phyloP scores from a whole-genome alignment of 35 echinoderm and acorn worm genomes.

The Apostichopus parvimensis region DNA sequence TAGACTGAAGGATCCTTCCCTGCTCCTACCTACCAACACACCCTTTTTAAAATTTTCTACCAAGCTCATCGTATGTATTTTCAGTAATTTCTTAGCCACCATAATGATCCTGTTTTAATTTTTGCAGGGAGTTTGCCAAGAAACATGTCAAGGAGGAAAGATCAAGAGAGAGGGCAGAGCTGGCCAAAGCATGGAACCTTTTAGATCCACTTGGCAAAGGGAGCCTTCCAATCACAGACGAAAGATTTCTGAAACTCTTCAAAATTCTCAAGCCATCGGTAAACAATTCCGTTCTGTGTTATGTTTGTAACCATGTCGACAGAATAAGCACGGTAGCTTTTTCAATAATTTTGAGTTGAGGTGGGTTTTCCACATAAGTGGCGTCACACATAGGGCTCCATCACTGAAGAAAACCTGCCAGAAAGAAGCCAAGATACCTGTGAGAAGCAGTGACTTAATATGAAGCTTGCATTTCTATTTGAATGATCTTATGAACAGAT shows the following conservation, averaged over 20 bases:
- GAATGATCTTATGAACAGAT: too few species aligned
- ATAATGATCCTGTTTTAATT: background rate
- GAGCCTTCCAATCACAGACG: conserved; percentile 77
- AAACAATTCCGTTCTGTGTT: background rate
- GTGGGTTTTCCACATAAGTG: background rate
- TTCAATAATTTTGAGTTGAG: background rate
- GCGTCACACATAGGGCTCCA: too few species aligned
- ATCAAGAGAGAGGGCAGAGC: conserved; percentile 91
- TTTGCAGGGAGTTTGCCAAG: conserved; percentile 95
- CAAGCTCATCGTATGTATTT: too few species aligned
- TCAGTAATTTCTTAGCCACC: background rate
- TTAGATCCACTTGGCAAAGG: conserved; percentile 92
- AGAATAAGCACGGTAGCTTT: too few species aligned
- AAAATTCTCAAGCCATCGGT: conserved; percentile 91
- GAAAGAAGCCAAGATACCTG: too few species aligned
- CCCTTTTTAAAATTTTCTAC: too few species aligned
- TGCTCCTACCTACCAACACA: too few species aligned
- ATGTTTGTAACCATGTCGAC: too few species aligned
- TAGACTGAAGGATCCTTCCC: too few species aligned
- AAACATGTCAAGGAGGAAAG: conserved; percentile 97
- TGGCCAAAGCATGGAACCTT: conserved; percentile 98
- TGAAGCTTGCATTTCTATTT: too few species aligned
- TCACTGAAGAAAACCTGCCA: too few species aligned
- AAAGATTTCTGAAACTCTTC: conserved; percentile 87
- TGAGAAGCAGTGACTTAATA: too few species aligned